Conservation (phyloP, 2,113 vertebrate species). For the Esox niger region DNA sequence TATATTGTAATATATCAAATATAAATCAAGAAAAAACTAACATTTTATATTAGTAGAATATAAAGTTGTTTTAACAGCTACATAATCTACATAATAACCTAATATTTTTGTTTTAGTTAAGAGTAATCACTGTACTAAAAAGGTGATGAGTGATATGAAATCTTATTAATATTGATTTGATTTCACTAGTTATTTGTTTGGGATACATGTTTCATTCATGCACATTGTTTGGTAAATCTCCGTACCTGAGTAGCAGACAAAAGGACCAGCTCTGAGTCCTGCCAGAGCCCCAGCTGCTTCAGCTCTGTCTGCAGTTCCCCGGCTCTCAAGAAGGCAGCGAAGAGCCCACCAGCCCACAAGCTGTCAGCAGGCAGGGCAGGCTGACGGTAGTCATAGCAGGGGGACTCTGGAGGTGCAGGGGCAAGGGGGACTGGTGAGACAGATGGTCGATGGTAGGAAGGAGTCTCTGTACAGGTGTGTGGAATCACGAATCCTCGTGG, state of each 20-base stretch:
- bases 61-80: too few species aligned
- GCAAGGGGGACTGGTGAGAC: not conserved
- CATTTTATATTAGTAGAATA: too few species aligned
- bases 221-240: too few species aligned
- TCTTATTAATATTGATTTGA: too few species aligned
- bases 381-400: not conserved
- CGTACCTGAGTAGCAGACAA: conserved; percentile 3
- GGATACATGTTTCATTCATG: too few species aligned
- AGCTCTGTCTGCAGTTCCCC: not conserved
- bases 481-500: not conserved
- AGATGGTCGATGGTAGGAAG: conserved; percentile 4
- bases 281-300: conserved; percentile 14
- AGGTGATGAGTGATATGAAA: too few species aligned
- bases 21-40: too few species aligned
- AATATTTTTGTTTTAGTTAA: too few species aligned
- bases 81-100: too few species aligned
- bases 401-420: not conserved
- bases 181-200: too few species aligned
- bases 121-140: too few species aligned
- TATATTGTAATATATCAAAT: too few species aligned
- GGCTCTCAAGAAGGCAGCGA: conserved; percentile 1
- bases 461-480: conserved; percentile 24
- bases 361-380: conserved; percentile 19
- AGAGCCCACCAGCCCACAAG: conserved; percentile 13
- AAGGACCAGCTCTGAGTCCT: conserved; percentile 23